Percentiles rank a stretch among this genome's conserved stretches.
Conservation (phyloP, 1,140 invertebrate species). For the Euglossa dilemma region DNA sequence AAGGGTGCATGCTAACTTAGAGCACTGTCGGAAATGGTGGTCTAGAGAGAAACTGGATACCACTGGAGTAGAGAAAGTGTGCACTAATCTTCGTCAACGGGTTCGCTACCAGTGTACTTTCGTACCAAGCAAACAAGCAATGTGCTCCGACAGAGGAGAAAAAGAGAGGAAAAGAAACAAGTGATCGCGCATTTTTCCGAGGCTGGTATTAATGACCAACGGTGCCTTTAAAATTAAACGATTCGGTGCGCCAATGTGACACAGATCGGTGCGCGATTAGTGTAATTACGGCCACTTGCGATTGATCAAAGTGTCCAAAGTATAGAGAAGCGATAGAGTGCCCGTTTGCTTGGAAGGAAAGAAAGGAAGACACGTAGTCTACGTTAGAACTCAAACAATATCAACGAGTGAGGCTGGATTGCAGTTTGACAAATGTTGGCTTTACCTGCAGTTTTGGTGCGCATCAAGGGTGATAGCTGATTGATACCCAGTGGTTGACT, state of each 20-base stretch:
- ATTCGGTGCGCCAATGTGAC: background rate
- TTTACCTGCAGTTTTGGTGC: constrained; percentile 83
- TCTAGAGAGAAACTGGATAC: constrained; percentile 56
- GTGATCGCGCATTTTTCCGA: background rate
- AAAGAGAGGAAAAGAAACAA: background rate
- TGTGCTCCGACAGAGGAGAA: background rate
- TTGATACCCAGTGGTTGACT: constrained; percentile 89
- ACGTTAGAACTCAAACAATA: constrained; percentile 47
- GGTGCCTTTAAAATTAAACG: background rate
- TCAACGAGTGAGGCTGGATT: constrained; percentile 2
- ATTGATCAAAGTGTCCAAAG: background rate
- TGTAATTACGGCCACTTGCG: background rate
- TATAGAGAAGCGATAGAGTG: background rate
- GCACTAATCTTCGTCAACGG: constrained; percentile 59
- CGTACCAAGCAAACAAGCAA: constrained; percentile 41
- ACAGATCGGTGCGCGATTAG: background rate
- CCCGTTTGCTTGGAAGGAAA: constrained; percentile 42
- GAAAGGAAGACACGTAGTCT: constrained; percentile 44
- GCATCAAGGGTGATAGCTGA: constrained; percentile 84
- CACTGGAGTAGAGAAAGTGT: constrained; percentile 50
- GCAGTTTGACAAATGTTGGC: background rate
- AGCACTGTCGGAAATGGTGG: constrained; percentile 45
- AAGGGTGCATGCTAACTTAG: constrained; percentile 53
- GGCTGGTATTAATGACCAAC: background rate
- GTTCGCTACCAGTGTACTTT: constrained; percentile 47